Base-by-base conservation (phyloP, 2,888 invertebrate genomes). In the Alloplasta piceator region DNA sequence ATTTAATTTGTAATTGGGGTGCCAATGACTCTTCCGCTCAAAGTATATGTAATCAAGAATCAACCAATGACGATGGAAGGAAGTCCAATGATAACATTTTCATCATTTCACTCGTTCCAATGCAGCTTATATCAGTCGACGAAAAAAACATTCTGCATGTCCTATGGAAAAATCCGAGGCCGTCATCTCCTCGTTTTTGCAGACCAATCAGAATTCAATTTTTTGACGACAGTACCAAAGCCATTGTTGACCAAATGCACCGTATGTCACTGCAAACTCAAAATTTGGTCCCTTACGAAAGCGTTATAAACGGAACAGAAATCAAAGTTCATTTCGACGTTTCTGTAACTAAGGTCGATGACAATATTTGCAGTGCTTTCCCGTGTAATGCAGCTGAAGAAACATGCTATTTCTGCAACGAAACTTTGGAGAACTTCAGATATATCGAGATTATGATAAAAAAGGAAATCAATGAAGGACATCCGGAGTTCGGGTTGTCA, bases 331-430 rank as follows among this genome's bases (percentile, higher is more conserved):
- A 39, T 12, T 41, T 41, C 12, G 41, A 39, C 12, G 39, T 60
- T n/a, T 36, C 10, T 3, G 39, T 60, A 36, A 60, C 60, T n/a
- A 41, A 60, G 39, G 39, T 39, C 41, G 60, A 60, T 12, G 6
- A 60, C 60, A 41, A 6, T 41, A 39, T 60, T 41, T 41, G 41
- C 39, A 10, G 12, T 41, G 12, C 39, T 6, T 41, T 26, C 26
- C 26, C 26, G 26, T 26, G 26, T 26, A 3, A 26, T 26, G 26
- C 26, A 26, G 1, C 26, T 3, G 3, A 26, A 3, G 26, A 26
- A 26, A 26, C 3, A 26, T 60, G 72, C 12, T 43, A 60, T 61
- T 46, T 72, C 5, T 72, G 61, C 46, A 60, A 60, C 61, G n/a
- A 7, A 6, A 72, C 38, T 36, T 61, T 61, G 3, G 61, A 38